These are phyloP conservation scores for Microcebus tavaratra DNA, from an alignment of 2,113 vertebrate genomes.

Conservation along the genomic window DNA sequence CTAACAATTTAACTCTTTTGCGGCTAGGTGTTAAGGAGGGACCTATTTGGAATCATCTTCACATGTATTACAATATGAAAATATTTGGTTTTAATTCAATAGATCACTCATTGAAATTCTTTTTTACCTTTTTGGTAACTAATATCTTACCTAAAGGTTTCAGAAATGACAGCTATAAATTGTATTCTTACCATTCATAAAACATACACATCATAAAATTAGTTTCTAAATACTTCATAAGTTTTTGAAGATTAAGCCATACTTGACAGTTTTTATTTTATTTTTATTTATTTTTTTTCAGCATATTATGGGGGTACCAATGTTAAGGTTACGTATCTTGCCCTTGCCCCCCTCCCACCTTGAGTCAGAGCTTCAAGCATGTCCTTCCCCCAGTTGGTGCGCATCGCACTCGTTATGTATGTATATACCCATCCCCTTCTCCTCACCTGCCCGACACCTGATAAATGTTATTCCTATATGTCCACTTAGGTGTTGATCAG, in stretches of 20 bases:
- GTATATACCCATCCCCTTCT: too few species aligned
- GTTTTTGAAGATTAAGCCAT: neutral
- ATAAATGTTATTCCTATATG: too few species aligned
- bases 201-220: neutral
- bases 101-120: neutral
- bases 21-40: neutral
- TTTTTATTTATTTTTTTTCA: too few species aligned
- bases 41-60: neutral
- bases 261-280: neutral
- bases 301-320: too few species aligned
- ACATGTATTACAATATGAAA: neutral
- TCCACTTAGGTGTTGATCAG: too few species aligned
- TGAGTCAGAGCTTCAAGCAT: too few species aligned
- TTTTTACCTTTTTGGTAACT: neutral
- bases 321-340: too few species aligned
- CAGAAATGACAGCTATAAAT: neutral
- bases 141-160: conserved; percentile 26
- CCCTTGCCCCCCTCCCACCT: too few species aligned
- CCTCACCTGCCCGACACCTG: too few species aligned
- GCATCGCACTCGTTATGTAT: too few species aligned
- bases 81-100: neutral
- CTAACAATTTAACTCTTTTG: neutral
- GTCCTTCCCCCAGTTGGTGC: too few species aligned
- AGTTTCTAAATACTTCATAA: neutral
- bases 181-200: conserved; percentile 34